phyloP scores from a whole-genome alignment of 2,113 vertebrate species.

The Cnemophilus loriae region DNA sequence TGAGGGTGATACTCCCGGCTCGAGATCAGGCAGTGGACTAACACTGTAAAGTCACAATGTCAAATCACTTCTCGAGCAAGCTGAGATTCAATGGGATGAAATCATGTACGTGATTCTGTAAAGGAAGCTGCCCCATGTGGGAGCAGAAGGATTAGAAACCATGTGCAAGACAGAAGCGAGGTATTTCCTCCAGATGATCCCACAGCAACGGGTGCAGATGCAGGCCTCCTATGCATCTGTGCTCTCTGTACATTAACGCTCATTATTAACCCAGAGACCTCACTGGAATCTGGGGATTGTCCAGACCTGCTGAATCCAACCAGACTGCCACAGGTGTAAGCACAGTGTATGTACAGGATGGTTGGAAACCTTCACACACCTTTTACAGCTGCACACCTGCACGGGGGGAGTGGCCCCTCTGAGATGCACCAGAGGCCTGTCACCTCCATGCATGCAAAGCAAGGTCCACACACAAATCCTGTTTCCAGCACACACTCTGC shows the following conservation, averaged over 20 bases:
- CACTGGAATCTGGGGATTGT: neutral
- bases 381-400: neutral
- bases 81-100: neutral
- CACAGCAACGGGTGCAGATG: neutral
- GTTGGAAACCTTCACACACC: neutral
- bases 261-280: neutral
- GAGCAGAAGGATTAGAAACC: neutral
- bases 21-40: neutral
- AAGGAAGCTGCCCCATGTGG: neutral
- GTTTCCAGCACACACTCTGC: neutral
- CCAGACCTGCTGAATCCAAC: neutral
- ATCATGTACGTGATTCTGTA: neutral
- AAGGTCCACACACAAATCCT: neutral
- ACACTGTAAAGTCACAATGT: neutral
- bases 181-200: neutral
- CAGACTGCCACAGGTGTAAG: neutral
- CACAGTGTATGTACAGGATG: neutral
- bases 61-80: neutral
- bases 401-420: neutral
- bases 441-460: neutral
- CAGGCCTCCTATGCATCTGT: neutral
- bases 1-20: neutral
- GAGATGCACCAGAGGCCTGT: neutral
- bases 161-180: accelerated
- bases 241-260: neutral